Base-by-base conservation (phyloP, 1,140 invertebrate genomes). In the Drosophila sulfurigaster region DNA sequence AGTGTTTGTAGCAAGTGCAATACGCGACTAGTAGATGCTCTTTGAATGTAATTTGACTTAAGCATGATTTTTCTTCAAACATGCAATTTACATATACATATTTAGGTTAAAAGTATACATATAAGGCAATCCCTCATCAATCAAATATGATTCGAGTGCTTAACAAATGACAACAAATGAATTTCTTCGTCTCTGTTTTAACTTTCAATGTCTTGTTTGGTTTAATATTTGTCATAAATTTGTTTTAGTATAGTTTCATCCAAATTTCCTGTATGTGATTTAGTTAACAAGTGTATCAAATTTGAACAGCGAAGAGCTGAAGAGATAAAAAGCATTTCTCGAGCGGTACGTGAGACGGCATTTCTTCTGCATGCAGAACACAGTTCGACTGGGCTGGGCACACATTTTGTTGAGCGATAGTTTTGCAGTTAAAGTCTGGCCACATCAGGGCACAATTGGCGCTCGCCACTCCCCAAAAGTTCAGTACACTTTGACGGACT, bases 401-500 rank as follows among this genome's bases (percentile, higher is more conserved):
- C 51, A 54, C 41, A 43, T n/a, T 28, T 35, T 35, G 1, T 35
- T 35, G 1, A 16, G n/a, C n/a, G 51, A 54, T 54, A 35, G 13
- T 15, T 15, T 8, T 51, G 6, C 41, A 15, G n/a, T 4, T 13
- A 5, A 15, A 54, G 5, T 32, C 51, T 54, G 51, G 51, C 30
- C 51, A 54, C 51, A 54, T 32, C 30, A 8, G 51, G 51, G 5
- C n/a, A 13, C 41, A 6, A 43, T 8, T 16, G 11, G 6, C 41
- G 41, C 41, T 43, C 41, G n/a, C 41, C 41, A 6, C 41, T 30
- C 25, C 48, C 49, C 48, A 28, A 46, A 57, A 38, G 59, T 70
- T 80, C 60, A 81, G 78, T 81, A 72, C 66, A 67, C 43, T 52
- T 60, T 68, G 46, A 82, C 46, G 59, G 38, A 66, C 73, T 73